Conservation (phyloP, 2,797 vertebrate genomes). For the Anolis apletophallus region DNA sequence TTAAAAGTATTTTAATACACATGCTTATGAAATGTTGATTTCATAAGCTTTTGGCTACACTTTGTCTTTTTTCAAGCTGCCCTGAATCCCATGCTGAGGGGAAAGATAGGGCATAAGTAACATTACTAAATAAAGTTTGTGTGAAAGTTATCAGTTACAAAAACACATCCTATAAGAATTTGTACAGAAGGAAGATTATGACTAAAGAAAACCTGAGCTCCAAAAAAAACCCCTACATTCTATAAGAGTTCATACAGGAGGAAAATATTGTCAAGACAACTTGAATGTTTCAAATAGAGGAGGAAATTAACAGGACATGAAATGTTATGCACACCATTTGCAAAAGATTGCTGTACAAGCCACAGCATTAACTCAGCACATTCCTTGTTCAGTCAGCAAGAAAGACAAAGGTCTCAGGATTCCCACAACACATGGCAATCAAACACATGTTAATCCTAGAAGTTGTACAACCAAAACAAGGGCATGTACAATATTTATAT, state of each 20-base stretch:
- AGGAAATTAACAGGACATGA: neutral
- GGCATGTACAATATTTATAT: neutral
- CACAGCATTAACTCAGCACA: constrained; percentile 17
- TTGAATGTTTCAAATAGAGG: neutral
- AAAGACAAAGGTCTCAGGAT: neutral
- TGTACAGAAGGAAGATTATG: neutral
- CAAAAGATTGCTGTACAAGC: neutral
- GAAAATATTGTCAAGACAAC: neutral
- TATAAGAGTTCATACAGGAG: neutral
- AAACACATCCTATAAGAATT: neutral
- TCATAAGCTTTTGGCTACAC: no score
- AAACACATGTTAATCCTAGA: constrained; percentile 6
- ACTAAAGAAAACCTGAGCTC: neutral
- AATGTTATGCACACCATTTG: neutral
- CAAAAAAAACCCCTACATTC: neutral
- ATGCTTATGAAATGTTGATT: no score
- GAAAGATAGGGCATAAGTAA: no score
- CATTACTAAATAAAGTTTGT: neutral
- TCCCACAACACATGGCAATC: neutral
- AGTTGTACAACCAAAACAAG: constrained; percentile 5
- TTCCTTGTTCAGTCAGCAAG: constrained; percentile 9
- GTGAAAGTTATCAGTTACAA: neutral
- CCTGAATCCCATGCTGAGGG: no score
- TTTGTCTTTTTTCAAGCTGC: no score
- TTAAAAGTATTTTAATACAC: no score